These are phyloP conservation scores for Mesoligia furuncula DNA, from an alignment of 2,888 invertebrate species.

Conservation along the genomic window DNA sequence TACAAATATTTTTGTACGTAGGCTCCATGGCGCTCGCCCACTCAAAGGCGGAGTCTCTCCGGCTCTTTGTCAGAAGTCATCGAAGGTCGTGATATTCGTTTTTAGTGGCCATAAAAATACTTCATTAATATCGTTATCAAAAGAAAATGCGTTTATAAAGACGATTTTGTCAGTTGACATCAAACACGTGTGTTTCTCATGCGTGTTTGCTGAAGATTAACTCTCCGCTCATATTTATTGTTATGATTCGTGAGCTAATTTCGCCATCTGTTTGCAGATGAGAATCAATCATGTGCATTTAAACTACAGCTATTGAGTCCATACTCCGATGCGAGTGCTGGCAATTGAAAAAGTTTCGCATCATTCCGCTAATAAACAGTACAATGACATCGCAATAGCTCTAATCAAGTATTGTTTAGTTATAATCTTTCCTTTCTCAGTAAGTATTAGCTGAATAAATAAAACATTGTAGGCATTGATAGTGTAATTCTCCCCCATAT, in stretches of 20 bases:
- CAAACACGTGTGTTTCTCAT: slow-evolving; percentile 31
- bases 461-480: slow-evolving; percentile 3
- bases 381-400: slow-evolving; percentile 58
- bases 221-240: slow-evolving; percentile 53
- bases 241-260: slow-evolving; percentile 62
- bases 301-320: slow-evolving; percentile 57
- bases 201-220: slow-evolving; percentile 28
- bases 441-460: slow-evolving; percentile 28
- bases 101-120: slow-evolving; percentile 29
- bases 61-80: slow-evolving; percentile 43
- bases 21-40: slow-evolving; percentile 64
- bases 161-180: slow-evolving; percentile 32
- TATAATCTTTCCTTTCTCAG: slow-evolving; percentile 32
- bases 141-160: slow-evolving; percentile 26
- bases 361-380: slow-evolving; percentile 61
- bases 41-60: slow-evolving; percentile 40
- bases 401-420: slow-evolving; percentile 53
- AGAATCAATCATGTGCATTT: slow-evolving; percentile 66
- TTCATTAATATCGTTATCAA: slow-evolving; percentile 27
- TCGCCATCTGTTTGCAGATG: slow-evolving; percentile 63
- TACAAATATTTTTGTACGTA: slow-evolving; percentile 55
- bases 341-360: slow-evolving; percentile 61
- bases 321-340: slow-evolving; percentile 32
- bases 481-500: background rate
- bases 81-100: slow-evolving; percentile 49